Base-by-base conservation (phyloP, 2,888 invertebrate genomes). In the Dione vanillae region DNA sequence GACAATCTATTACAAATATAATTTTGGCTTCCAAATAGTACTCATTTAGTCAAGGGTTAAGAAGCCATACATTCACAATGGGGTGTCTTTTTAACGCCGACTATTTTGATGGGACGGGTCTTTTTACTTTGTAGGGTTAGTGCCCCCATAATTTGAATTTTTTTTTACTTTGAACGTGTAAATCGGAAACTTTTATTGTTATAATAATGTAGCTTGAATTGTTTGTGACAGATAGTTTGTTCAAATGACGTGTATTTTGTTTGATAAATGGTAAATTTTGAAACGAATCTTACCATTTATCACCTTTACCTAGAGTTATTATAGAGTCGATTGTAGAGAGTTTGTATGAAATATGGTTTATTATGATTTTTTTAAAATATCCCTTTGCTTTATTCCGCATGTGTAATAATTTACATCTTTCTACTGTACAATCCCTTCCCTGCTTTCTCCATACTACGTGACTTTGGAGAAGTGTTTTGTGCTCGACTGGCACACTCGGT, bases 71-170 rank as follows among this genome's bases (percentile, higher is more conserved):
- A 82, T 81, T 79, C 85, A 88, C 87, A 89, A 90, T 84, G 82
- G 85, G 89, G 91, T 89, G 90, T 91, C 87, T 90, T 89, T 90
- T 91, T 92, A 90, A 91, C 91, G 87, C 87, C 83, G 81, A 85
- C 84, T 81, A 83, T 88, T 91, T 88, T 86, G 86, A 89, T 82
- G 83, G 85, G 86, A 78, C 80, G 78, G 83, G 82, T 82, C 83
- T 81, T 83, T 85, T 86, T 82, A 80, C 78, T 79, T 77, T 82
- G 70, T 88, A 89, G 91, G 91, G 91, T 90, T 90, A 83, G 80
- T 83, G 73, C 74, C 76, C 77, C 73, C 67, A 49, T 71, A 68
- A 75, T 76, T 74, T 67, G 68, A 70, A 70, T 69, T 69, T 77
- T 69, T 77, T 77, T 76, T 72, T 75, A 75, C 73, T 74, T 67